Base-by-base conservation (phyloP, 2,797 vertebrate species). In the Leuciscus waleckii region DNA sequence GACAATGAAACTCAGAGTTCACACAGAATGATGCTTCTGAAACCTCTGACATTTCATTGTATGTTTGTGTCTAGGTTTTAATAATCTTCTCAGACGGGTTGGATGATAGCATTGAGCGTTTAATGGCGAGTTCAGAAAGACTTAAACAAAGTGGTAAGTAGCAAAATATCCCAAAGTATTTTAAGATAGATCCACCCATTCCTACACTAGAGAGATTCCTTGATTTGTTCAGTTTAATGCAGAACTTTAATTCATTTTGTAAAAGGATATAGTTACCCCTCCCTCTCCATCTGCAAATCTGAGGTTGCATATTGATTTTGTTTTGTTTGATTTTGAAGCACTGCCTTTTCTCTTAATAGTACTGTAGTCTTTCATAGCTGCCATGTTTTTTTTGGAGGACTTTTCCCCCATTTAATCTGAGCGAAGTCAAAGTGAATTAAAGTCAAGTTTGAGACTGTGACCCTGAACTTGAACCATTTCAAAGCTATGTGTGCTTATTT, bases 71-170 rank as follows among this genome's bases (percentile, higher is more conserved):
- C 46, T 84, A 61, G 79, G 21, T 80, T 68, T n/a, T 80, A 43
- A 35, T 80, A 1, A 68, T 80, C 41, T 80, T 80, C 21, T 17
- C 97, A 0, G 97, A 98, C 16, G 97, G 97, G 49, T 88, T 96
- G 23, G 95, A 97, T 79, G 96, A 95, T n/a, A 90, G 92, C 0
- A 85, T 96, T 76, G 90, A 95, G 85, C 87, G 10, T 7, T 92
- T 98, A 85, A 93, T 93, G 89, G 41, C 26, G 4, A 92, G 94
- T 19, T 94, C 95, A 0, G 91, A 94, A 7, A 87, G 51, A 1
- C 95, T 99, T 84, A 90, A 79, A 1, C 5, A 16, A 58, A 91
- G 88, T 90, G 95, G 95, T 96, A 88, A 73, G 76, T 78, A 74
- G 63, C 14, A 8, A 65, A 32, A 65, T 32, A 32, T 65, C 14